Evolutionary conservation across 2,888 invertebrate genomes (phyloP).

Genomic region (Tipula unca): DNA sequence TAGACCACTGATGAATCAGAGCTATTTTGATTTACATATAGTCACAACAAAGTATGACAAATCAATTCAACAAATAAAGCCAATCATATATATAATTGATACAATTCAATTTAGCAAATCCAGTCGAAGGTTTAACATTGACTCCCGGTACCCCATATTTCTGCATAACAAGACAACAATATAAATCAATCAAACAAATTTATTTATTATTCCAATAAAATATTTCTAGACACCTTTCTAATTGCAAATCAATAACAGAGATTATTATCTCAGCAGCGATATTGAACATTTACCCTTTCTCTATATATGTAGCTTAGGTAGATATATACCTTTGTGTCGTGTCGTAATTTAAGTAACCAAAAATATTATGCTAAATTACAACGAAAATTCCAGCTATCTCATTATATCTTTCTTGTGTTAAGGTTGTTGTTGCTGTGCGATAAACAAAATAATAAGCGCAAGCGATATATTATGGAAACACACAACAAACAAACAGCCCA

Average conservation of each 20-base stretch:
- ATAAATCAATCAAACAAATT: slow-evolving; percentile 2
- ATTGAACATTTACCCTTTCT: neutral
- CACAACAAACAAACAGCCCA: neutral
- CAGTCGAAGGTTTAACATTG: neutral
- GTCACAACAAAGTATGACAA: too few species aligned
- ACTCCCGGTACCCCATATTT: neutral
- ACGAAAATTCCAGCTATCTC: neutral
- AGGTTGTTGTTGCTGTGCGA: neutral
- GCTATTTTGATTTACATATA: too few species aligned
- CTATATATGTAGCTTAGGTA: too few species aligned
- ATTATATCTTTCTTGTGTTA: neutral
- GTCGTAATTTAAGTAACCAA: neutral
- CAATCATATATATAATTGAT: too few species aligned
- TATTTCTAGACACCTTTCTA: neutral
- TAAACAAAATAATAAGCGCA: neutral
- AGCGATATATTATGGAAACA: neutral
- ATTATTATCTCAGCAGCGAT: neutral
- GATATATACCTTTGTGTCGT: neutral
- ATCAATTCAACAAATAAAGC: too few species aligned
- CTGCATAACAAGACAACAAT: neutral
- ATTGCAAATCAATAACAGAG: neutral
- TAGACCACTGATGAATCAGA: too few species aligned
- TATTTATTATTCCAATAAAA: neutral
- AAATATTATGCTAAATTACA: neutral
- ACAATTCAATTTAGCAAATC: neutral